Evolutionary conservation across 2,113 vertebrate genomes (phyloP).

Genomic region (Vireo altiloquus): DNA sequence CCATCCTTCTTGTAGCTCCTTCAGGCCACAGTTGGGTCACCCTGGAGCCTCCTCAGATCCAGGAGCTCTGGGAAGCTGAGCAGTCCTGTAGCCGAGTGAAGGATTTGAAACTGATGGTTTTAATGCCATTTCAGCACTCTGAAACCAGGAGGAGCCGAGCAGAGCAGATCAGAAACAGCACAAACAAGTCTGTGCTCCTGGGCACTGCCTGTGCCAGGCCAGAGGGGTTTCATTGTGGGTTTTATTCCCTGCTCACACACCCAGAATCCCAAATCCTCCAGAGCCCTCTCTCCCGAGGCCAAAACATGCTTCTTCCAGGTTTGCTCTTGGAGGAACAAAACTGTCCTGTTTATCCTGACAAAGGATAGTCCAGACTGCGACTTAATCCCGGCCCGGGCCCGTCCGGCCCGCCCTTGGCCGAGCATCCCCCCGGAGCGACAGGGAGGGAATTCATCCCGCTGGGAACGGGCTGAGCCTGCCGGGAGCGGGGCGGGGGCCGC

Average conservation of each 20-base stretch:
- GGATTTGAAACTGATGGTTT: neutral
- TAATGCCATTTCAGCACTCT: neutral
- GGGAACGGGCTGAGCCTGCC: neutral
- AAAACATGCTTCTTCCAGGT: neutral
- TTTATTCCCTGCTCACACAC: neutral
- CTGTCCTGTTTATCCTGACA: neutral
- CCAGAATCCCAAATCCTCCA: neutral
- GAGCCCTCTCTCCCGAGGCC: neutral
- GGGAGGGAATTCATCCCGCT: neutral
- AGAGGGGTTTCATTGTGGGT: neutral
- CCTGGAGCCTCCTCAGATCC: neutral
- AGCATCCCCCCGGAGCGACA: neutral
- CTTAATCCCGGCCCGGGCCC: neutral
- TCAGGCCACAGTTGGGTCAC: accelerated
- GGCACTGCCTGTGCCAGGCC: neutral
- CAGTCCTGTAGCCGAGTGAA: accelerated
- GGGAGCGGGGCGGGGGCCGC: neutral
- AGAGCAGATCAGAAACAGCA: neutral
- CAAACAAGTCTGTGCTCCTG: neutral
- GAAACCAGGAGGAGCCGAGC: neutral
- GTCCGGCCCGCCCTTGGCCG: neutral
- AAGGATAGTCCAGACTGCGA: neutral
- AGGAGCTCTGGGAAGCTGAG: neutral
- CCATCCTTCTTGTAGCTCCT: neutral
- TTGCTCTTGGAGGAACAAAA: neutral